Evolutionary conservation across 1,140 invertebrate species (phyloP).

Genomic region (Dendrolimus punctatus): DNA sequence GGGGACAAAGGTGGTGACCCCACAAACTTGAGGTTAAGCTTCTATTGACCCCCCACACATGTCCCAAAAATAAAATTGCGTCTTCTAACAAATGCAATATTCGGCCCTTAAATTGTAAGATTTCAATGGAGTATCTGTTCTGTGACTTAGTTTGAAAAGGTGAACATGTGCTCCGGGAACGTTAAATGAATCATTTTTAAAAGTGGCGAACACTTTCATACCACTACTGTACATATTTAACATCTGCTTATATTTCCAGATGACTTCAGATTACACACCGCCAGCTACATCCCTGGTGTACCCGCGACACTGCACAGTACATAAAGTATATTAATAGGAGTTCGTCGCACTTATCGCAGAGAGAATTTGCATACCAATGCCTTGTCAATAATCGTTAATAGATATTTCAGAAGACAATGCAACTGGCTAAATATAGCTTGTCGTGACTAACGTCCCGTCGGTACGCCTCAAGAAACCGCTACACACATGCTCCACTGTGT

Average conservation of each 20-base stretch:
- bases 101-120: too few species aligned
- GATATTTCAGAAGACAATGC: conserved; percentile 71
- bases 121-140: too few species aligned
- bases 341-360: conserved; percentile 62
- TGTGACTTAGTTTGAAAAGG: too few species aligned
- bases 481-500: conserved; percentile 50
- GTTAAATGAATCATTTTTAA: too few species aligned
- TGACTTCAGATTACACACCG: conserved; percentile 2
- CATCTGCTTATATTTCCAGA: neutral
- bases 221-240: too few species aligned
- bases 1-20: too few species aligned
- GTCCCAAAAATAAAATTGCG: too few species aligned
- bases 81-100: too few species aligned
- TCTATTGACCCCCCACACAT: too few species aligned
- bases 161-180: too few species aligned
- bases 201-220: too few species aligned
- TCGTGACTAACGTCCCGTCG: conserved; percentile 61
- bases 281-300: conserved; percentile 31
- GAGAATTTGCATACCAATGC: conserved; percentile 66
- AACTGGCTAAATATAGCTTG: conserved; percentile 61
- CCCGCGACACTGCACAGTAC: conserved; percentile 37
- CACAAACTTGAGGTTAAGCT: too few species aligned
- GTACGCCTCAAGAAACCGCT: conserved; percentile 39
- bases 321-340: conserved; percentile 66
- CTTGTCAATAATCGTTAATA: conserved; percentile 71